Evolutionary conservation across 2,888 invertebrate genomes (phyloP), one percentile per base, ranked within the genome.

Genomic region (Brachyptera putata): DNA sequence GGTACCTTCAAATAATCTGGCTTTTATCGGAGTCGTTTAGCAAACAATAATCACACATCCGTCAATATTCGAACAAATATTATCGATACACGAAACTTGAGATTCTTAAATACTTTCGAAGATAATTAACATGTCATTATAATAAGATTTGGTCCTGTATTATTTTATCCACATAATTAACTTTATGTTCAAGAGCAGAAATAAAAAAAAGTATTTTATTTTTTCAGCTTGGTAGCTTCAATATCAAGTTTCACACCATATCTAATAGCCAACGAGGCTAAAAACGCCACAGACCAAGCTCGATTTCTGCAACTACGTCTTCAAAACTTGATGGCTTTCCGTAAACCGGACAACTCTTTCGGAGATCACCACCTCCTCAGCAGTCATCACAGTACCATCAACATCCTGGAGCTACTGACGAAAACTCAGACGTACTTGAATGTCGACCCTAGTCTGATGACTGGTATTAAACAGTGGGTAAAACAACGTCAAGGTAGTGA

Each of bases 271-370:
- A 57, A 74, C 75, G 41, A 78, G 80, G 66, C 76, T 77, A 56
- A 76, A 79, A 60, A 74, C 72, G 61, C 78, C 80, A 62, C 70
- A 82, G 61, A 76, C 76, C 64, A 79, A 77, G 63, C 68, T 83
- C 30, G 82, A 57, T 50, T 59, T 43, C 48, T 59, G 53, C 34
- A 16, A 18, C 34, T 61, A 24, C 30, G 83, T 81, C 80, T 83
- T 1, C 84, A 85, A 75, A 76, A 80, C 1, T 76, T 85, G 4
- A 72, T 85, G 1, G 80, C 82, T 0, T 85, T 83, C 72, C 77
- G 82, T 7, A 84, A 82, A 70, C 77, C 73, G n/a, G 84, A 85
- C 70, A 82, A 83, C 66, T 84, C 84, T 0, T 85, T 85, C 70
- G 84, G 84, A 60, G 84, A 85, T 60, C 84, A 84, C 63, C 83